A percentile compares a stretch with the other conserved stretches of the same genome.
Conservation (phyloP, 2,888 invertebrate species). For the Macaria liturata region DNA sequence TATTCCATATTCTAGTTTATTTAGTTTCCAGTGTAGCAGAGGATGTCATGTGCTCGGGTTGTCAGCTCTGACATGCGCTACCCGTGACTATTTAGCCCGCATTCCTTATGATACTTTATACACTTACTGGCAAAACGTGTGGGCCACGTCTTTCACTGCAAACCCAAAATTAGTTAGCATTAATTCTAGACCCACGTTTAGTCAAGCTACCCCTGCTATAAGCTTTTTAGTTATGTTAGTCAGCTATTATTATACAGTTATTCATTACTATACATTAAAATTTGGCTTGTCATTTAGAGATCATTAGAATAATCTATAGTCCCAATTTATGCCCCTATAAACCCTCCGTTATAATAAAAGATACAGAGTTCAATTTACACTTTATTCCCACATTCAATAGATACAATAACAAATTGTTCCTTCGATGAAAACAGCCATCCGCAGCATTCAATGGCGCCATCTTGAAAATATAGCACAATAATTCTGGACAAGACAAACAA, state of each 20-base stretch:
- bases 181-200: constrained; percentile 59
- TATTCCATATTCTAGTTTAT: constrained; percentile 34
- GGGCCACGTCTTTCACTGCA: constrained; percentile 79
- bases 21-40: constrained; percentile 51
- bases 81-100: constrained; percentile 75
- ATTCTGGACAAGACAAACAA: too few relatives aligned
- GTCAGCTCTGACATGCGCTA: constrained; percentile 77
- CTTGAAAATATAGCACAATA: too few relatives aligned
- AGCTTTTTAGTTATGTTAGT: constrained; percentile 59
- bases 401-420: too few relatives aligned
- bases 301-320: too few relatives aligned
- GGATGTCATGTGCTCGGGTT: constrained; percentile 74
- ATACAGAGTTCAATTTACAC: too few relatives aligned
- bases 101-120: constrained; percentile 73
- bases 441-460: too few relatives aligned
- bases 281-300: too few relatives aligned
- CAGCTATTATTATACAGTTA: constrained; percentile 27
- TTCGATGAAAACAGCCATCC: too few relatives aligned
- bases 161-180: constrained; percentile 80
- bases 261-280: too few relatives aligned
- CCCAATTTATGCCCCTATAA: too few relatives aligned
- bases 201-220: constrained; percentile 56
- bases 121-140: constrained; percentile 72
- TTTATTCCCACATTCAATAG: too few relatives aligned
- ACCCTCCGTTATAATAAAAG: too few relatives aligned